Evolutionary conservation across 1,140 invertebrate species (phyloP), one percentile per base, ranked within the genome.

Genomic region (Trissolcus basalis): DNA sequence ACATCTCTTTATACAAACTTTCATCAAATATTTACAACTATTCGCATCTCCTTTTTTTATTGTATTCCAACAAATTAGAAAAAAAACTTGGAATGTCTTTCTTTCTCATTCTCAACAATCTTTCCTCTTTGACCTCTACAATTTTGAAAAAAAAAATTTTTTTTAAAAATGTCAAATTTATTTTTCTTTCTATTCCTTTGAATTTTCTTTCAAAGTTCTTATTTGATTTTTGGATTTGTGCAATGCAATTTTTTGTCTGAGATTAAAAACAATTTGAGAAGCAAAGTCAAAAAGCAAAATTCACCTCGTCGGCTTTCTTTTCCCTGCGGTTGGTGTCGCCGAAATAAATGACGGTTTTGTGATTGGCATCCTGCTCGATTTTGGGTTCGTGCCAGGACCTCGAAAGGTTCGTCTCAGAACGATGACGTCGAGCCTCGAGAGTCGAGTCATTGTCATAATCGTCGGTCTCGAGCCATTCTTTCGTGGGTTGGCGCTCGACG

Each of bases 341-440:
- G 65, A 93, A 93, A 79, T 93, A 93, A 64, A 93, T 92, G 43
- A 93, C 91, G 11, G 92, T 92, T 85, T 91, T 92, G 71, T 93
- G 92, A 71, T 89, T 87, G n/a, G 86, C 70, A 36, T 86, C 83
- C 35, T 77, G 82, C 5, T 83, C 79, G 11, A 76, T 72, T 67
- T 89, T 90, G 48, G 89, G 87, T 50, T 88, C 82, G 83, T 32
- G 59, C 74, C 74, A 71, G 35, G 13, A 48, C 33, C 58, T 36
- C 5, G 35, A 61, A 27, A 27, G 19, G 19, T 27, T 27, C 2
- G 19, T 44, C 44, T 70, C 73, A 87, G 73, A 86, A 85, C 32
- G 87, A 14, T 27, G 85, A 55, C 87, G 86, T 19, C 60, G 67
- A 36, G 80, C 77, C 48, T 82, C 82, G 47, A 81, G 75, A 10